phyloP scores from a whole-genome alignment of 2,113 vertebrate species.

The Theristicus caerulescens region DNA sequence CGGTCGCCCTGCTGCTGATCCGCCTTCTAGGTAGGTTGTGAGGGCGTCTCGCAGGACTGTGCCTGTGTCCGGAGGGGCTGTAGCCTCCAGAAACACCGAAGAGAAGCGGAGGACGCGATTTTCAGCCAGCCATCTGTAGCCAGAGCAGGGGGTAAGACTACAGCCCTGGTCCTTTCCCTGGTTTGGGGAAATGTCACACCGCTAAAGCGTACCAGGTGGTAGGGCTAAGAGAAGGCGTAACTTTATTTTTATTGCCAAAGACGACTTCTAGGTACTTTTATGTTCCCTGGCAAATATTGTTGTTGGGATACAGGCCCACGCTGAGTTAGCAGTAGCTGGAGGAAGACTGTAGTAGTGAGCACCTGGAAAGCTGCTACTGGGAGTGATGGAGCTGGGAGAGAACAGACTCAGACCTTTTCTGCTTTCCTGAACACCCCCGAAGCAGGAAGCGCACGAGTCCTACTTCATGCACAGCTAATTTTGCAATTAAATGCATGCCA shows the following conservation, averaged over 20 bases:
- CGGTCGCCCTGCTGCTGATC: accelerated
- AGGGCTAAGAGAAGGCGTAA: background rate
- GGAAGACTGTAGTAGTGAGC: background rate
- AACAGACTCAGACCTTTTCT: background rate
- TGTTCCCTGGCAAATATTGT: background rate
- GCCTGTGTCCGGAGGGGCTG: no score
- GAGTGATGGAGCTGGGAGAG: background rate
- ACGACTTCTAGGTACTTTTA: background rate
- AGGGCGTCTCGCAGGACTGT: background rate
- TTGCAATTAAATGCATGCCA: background rate
- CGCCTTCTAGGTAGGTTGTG: background rate
- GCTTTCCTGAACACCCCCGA: background rate
- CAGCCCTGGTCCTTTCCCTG: background rate
- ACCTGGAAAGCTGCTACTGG: background rate
- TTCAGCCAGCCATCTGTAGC: background rate
- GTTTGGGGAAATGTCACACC: background rate
- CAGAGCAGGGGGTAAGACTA: no score
- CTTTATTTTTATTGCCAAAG: background rate
- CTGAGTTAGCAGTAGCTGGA: background rate
- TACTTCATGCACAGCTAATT: background rate
- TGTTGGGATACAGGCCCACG: accelerated
- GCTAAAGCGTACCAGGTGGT: background rate
- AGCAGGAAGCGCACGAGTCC: background rate
- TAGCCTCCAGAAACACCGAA: background rate
- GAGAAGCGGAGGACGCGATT: background rate